A percentile compares a stretch with the other conserved stretches of the same genome.
Conservation (phyloP, 2,797 vertebrate species). For the Neostethus bicornis region DNA sequence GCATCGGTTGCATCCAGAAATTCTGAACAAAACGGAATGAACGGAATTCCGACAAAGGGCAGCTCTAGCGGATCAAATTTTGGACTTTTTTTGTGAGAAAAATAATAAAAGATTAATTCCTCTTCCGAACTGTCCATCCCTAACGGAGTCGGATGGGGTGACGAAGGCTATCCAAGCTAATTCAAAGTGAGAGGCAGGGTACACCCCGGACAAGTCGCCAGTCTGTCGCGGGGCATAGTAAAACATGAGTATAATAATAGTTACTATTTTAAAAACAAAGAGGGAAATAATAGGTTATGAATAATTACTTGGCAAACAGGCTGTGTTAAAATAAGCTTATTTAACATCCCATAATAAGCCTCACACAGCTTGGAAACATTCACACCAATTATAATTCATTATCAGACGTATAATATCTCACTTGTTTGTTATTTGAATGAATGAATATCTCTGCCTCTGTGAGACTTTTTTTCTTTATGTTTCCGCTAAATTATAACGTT, state of each 20-base stretch:
- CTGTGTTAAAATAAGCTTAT: background rate
- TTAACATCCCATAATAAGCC: background rate
- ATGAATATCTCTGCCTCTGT: background rate
- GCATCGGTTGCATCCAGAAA: no score
- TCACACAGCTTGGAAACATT: background rate
- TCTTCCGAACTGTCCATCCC: no score
- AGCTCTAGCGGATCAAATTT: background rate
- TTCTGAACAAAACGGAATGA: no score
- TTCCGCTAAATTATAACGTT: background rate
- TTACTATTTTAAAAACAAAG: background rate
- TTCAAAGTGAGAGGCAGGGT: no score
- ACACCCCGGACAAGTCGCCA: no score
- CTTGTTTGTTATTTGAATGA: background rate
- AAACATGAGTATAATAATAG: no score
- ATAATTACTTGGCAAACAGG: background rate
- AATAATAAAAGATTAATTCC: conserved; percentile 1
- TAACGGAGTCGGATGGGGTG: no score
- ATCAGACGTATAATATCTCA: background rate
- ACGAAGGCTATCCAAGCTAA: no score
- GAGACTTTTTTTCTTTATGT: background rate
- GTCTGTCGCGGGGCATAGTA: no score
- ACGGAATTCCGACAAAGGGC: no score
- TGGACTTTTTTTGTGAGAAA: background rate
- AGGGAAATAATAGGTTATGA: background rate
- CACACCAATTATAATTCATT: background rate